phyloP scores from a whole-genome alignment of 2,113 vertebrate species.

The Percina caprodes region DNA sequence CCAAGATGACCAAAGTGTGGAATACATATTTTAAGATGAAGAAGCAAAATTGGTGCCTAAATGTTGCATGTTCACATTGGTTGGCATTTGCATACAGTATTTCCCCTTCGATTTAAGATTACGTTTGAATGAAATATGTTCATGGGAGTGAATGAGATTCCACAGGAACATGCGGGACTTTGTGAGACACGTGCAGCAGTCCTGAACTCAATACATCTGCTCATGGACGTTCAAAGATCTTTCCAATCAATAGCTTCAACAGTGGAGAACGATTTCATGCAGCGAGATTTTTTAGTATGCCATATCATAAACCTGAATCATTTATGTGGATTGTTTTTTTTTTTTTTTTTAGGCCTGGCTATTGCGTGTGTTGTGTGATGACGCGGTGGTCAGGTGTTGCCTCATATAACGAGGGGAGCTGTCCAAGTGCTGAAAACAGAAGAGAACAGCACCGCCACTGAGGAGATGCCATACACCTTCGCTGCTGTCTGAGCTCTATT shows the following conservation, averaged over 20 bases:
- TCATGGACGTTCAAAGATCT: slow-evolving; percentile 4
- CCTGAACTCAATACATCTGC: neutral
- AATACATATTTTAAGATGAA: neutral
- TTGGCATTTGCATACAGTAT: neutral
- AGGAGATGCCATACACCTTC: slow-evolving; percentile 79
- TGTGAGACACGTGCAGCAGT: neutral
- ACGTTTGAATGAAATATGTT: neutral
- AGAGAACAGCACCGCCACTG: slow-evolving; percentile 62
- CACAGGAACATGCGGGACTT: neutral
- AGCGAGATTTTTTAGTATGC: slow-evolving; percentile 46
- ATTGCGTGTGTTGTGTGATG: slow-evolving; percentile 79
- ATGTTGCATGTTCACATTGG: neutral
- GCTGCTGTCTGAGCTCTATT: slow-evolving; percentile 78
- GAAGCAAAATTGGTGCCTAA: neutral
- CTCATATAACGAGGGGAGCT: slow-evolving; percentile 88
- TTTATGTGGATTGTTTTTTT: slow-evolving; percentile 68
- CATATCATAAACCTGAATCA: slow-evolving; percentile 77
- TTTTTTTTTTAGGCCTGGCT: slow-evolving; percentile 43
- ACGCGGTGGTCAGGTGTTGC: slow-evolving; percentile 84
- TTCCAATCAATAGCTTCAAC: slow-evolving; percentile 21
- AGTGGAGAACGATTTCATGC: slow-evolving; percentile 61
- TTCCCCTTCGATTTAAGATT: neutral
- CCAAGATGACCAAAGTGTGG: neutral
- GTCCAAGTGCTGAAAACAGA: slow-evolving; percentile 86
- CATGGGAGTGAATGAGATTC: neutral